Evolutionary conservation across 23 tunicate species (phyloP), one percentile per base, ranked within the genome.

Genomic region (Aplidium turbinatum): DNA sequence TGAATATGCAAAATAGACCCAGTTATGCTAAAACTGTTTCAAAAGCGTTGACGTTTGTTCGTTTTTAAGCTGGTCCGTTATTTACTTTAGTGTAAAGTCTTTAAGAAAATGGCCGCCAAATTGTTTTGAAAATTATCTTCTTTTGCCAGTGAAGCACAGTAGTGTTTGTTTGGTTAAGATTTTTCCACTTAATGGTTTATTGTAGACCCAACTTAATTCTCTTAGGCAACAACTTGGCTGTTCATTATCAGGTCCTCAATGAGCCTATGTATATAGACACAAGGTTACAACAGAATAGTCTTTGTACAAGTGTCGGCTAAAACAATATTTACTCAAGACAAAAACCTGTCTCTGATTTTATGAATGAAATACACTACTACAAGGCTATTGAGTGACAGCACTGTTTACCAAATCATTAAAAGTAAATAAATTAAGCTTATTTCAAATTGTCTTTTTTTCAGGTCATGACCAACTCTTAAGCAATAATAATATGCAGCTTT

Each of bases 221-320:
- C 35, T 28, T 28, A 60, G 31, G 68, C 31, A 20, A 20, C 36
- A 26, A 20, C 68, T 27, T 5, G 27, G 27, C 22, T 7, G 18
- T 38, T 35, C 27, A 35, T 38, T 35, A 7, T 66, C 53, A 38
- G 38, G 73, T 4, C 22, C 73, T 19, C 29, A 35, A 21, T 3
- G 13, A 38, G 51, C 73, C 73, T 66, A 19, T 35, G 73, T 52
- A 66, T 66, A 66, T 66, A 66, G 73, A 66, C 73, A 66, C 52
- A 66, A 66, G 73, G 27, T 11, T 33, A 36, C 4, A 20, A 66
- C 27, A n/a, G 4, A 66, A n/a, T 38, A 38, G 21, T 7, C 53
- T 18, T 36, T 29, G 7, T 19, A 4, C 25, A 66, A 66, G 52
- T 21, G 53, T 22, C 7, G 4, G 27, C 29, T 38, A n/a, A 40